Percentiles rank a stretch among this genome's conserved stretches.
Conservation (phyloP, 2,113 vertebrate genomes). For the Lagopus leucura region DNA sequence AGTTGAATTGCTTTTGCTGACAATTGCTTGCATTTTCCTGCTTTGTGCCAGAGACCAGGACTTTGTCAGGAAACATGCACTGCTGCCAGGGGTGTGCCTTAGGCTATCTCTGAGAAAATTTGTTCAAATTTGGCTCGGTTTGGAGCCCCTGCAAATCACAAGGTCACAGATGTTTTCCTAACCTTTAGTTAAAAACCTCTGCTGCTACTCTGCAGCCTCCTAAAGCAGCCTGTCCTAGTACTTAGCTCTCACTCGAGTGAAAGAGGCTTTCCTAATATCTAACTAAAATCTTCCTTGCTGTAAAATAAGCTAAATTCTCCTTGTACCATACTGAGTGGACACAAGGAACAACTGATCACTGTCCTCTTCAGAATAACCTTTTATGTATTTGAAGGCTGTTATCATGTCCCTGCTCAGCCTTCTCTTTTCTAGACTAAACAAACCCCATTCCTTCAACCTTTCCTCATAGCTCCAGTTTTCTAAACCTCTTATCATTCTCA, state of each 20-base stretch:
- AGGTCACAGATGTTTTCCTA: constrained; percentile 36
- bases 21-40: not conserved
- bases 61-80: not conserved
- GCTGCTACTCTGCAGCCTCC: not conserved
- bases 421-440: constrained; percentile 71
- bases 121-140: not conserved
- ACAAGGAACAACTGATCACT: not conserved
- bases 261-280: not conserved
- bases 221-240: not conserved
- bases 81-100: not conserved
- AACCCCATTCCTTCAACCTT: constrained; percentile 53
- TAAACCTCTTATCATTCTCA: constrained; percentile 43
- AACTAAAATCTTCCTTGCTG: not conserved
- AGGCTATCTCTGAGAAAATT: not conserved
- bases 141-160: not conserved
- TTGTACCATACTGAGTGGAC: not conserved
- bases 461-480: constrained; percentile 53
- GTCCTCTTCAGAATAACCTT: constrained; percentile 21
- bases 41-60: not conserved
- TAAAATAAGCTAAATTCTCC: constrained; percentile 13
- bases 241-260: not conserved
- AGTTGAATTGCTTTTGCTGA: not conserved
- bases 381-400: constrained; percentile 30
- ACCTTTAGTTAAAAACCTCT: constrained; percentile 15
- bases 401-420: constrained; percentile 31